Evolutionary conservation across 1,140 invertebrate genomes (phyloP).

Genomic region (Conopomorpha cramerella): DNA sequence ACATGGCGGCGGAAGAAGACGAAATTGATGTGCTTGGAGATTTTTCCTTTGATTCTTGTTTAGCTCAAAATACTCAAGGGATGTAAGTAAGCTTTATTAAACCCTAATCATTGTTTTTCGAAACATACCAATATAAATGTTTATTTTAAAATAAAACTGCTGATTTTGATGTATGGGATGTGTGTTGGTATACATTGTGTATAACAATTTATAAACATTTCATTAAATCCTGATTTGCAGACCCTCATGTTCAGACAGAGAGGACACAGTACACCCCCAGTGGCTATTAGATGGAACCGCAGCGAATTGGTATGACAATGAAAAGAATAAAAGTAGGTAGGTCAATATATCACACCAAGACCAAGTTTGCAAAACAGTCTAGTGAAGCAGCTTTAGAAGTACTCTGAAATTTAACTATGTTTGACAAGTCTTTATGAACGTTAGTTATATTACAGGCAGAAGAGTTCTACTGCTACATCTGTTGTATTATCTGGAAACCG

Average conservation of each 20-base stretch:
- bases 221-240: slow-evolving; percentile 13
- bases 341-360: too few species aligned
- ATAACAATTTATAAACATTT: background rate
- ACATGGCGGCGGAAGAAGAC: slow-evolving; percentile 53
- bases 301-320: slow-evolving; percentile 52
- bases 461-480: background rate
- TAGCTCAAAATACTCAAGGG: slow-evolving; percentile 50
- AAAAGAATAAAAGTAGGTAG: slow-evolving; percentile 22
- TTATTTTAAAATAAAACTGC: too few species aligned
- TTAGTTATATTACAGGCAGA: background rate
- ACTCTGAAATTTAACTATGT: too few species aligned
- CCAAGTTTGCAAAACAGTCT: too few species aligned
- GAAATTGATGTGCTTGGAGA: slow-evolving; percentile 58
- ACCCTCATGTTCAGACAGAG: slow-evolving; percentile 55
- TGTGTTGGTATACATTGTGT: background rate
- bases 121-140: background rate
- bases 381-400: too few species aligned
- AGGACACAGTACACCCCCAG: slow-evolving; percentile 67
- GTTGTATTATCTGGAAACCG: slow-evolving; percentile 6
- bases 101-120: background rate
- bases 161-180: too few species aligned
- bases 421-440: too few species aligned
- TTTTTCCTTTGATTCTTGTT: slow-evolving; percentile 57
- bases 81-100: slow-evolving; percentile 29
- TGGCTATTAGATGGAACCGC: slow-evolving; percentile 67